These are phyloP conservation scores for Tholera decimalis DNA, from an alignment of 2,888 invertebrate species.

Conservation along the genomic window DNA sequence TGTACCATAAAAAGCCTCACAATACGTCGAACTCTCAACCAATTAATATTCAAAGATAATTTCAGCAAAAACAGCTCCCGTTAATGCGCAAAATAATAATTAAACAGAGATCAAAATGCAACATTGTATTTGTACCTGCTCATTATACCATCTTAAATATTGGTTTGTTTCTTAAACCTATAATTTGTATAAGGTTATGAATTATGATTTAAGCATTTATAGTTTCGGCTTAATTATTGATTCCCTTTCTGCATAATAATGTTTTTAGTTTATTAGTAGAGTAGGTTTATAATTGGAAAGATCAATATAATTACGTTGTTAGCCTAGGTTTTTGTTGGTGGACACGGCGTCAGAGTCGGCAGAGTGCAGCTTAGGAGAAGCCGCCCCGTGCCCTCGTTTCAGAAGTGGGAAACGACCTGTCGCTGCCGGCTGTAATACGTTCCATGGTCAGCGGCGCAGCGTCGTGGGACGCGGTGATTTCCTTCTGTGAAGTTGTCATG, in stretches of 20 bases:
- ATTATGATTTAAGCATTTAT: slow-evolving; percentile 72
- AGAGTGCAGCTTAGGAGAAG: no score
- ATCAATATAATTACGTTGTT: slow-evolving; percentile 20
- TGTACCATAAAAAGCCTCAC: neutral
- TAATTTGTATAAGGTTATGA: slow-evolving; percentile 80
- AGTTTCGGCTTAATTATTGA: slow-evolving; percentile 68
- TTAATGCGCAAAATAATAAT: slow-evolving; percentile 71
- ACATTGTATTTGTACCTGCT: slow-evolving; percentile 78
- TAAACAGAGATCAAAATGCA: slow-evolving; percentile 76
- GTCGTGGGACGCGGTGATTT: no score
- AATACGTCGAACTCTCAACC: slow-evolving; percentile 38
- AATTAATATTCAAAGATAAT: slow-evolving; percentile 50
- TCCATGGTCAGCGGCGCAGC: no score
- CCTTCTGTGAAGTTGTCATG: no score
- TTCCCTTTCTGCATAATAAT: slow-evolving; percentile 61
- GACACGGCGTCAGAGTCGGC: no score
- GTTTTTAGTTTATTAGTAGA: slow-evolving; percentile 31
- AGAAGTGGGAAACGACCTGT: no score
- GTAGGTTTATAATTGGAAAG: slow-evolving; percentile 42
- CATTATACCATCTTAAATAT: slow-evolving; percentile 79
- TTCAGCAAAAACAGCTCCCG: slow-evolving; percentile 76
- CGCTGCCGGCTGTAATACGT: no score
- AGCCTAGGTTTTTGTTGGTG: neutral
- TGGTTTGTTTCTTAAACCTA: slow-evolving; percentile 72
- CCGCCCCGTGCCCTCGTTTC: no score